Evolutionary conservation across 64 coral and sea anemone species (phyloP).

Genomic region (Platygyra sinensis): DNA sequence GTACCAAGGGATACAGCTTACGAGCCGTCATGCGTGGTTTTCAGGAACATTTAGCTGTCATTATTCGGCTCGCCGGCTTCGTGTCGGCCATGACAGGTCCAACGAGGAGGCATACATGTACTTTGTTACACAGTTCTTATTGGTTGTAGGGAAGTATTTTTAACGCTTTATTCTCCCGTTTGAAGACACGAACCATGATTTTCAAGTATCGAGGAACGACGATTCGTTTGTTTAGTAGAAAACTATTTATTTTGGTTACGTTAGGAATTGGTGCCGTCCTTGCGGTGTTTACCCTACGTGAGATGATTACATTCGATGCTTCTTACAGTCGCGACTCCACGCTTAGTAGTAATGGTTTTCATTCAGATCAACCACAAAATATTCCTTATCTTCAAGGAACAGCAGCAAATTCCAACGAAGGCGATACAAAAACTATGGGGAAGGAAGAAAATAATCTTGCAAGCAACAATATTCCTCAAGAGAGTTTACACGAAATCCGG

Average conservation of each 20-base stretch:
- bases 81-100: conserved; percentile 9
- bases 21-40: neutral
- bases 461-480: conserved; percentile 15
- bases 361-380: neutral
- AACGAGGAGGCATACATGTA: too few relatives aligned
- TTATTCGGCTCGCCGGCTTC: neutral
- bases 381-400: neutral
- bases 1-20: neutral
- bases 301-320: neutral
- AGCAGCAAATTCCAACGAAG: neutral
- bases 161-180: neutral
- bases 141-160: neutral
- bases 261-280: conserved; percentile 9
- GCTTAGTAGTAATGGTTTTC: neutral
- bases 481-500: neutral
- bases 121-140: neutral
- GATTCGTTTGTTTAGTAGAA: conserved; percentile 32
- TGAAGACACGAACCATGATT: conserved; percentile 7
- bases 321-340: neutral
- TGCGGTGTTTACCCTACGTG: conserved; percentile 35
- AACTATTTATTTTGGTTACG: conserved; percentile 34
- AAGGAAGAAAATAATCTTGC: neutral
- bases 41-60: neutral
- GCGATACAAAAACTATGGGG: neutral
- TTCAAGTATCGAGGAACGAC: conserved; percentile 46